phyloP scores from a whole-genome alignment of 2,888 invertebrate genomes.

The Dimorphilus gyrociliatus region DNA sequence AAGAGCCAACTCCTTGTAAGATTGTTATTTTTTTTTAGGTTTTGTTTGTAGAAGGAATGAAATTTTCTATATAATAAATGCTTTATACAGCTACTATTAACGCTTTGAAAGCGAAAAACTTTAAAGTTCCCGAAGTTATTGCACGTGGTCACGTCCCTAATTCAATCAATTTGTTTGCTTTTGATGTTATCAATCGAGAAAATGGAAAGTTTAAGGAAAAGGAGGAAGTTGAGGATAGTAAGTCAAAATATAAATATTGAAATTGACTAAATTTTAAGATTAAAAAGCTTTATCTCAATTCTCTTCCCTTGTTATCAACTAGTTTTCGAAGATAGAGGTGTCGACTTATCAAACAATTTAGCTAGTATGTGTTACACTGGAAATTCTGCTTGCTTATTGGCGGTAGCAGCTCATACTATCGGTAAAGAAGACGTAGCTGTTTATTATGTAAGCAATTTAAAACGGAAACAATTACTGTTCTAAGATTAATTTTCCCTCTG shows the following conservation, averaged over 20 bases:
- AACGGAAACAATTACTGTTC: too few species aligned
- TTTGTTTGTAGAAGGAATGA: too few species aligned
- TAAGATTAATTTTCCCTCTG: too few species aligned
- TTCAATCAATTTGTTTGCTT: too few species aligned
- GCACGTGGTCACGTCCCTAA: too few species aligned
- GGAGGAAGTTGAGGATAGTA: not conserved
- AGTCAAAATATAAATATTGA: not conserved
- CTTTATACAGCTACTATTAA: too few species aligned
- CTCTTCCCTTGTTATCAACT: conserved; percentile 1
- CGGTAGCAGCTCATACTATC: conserved; percentile 4
- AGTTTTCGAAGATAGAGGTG: conserved; percentile 11
- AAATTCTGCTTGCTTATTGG: conserved; percentile 12
- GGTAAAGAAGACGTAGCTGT: conserved; percentile 5
- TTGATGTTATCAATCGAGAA: conserved; percentile 1
- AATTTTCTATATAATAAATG: too few species aligned
- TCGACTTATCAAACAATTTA: conserved; percentile 13
- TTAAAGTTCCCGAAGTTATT: too few species aligned
- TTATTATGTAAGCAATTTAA: conserved; percentile 12
- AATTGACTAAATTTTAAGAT: not conserved
- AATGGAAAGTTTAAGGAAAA: not conserved
- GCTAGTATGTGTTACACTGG: conserved; percentile 17
- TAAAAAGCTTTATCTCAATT: not conserved
- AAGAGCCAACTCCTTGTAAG: too few species aligned
- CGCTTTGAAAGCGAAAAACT: too few species aligned
- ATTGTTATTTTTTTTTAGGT: too few species aligned